These are phyloP conservation scores for Pristionchus maxplancki DNA, from an alignment of 2,888 invertebrate genomes.

Conservation along the genomic window DNA sequence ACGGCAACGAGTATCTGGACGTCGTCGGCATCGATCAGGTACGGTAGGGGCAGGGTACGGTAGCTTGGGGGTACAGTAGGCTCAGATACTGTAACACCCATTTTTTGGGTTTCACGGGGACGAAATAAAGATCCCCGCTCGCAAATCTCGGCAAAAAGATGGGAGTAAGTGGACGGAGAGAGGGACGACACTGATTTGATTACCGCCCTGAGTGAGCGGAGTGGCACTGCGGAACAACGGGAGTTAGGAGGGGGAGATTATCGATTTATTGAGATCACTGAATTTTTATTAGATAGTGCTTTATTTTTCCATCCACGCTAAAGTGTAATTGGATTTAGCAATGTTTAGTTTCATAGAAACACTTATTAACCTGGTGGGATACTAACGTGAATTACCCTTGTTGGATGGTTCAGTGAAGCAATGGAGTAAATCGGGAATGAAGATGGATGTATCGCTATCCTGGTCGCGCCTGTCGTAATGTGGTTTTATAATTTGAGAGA, in stretches of 20 bases:
- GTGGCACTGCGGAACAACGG: background rate
- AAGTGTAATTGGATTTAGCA: too few species aligned
- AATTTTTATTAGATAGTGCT: too few species aligned
- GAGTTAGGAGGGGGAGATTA: background rate
- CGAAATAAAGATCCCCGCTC: background rate
- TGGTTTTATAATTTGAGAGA: too few species aligned
- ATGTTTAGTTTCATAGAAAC: too few species aligned
- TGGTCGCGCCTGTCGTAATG: too few species aligned
- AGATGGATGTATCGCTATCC: too few species aligned
- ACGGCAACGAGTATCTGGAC: constrained; percentile 18
- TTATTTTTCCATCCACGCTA: too few species aligned
- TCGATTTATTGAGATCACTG: background rate
- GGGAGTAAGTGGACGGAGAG: background rate
- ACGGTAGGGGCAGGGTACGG: background rate
- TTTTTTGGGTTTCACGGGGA: background rate
- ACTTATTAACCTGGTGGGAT: too few species aligned
- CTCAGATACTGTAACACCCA: background rate
- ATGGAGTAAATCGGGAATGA: too few species aligned
- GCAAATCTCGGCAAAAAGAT: background rate
- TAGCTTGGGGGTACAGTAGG: too few species aligned
- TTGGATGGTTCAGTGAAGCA: too few species aligned
- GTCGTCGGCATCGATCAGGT: constrained; percentile 43
- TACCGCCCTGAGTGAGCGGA: background rate
- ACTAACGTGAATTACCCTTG: too few species aligned
- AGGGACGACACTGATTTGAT: background rate